These are phyloP conservation scores for Antheraea assamensis DNA, from an alignment of 2,888 invertebrate species.

Conservation along the genomic window DNA sequence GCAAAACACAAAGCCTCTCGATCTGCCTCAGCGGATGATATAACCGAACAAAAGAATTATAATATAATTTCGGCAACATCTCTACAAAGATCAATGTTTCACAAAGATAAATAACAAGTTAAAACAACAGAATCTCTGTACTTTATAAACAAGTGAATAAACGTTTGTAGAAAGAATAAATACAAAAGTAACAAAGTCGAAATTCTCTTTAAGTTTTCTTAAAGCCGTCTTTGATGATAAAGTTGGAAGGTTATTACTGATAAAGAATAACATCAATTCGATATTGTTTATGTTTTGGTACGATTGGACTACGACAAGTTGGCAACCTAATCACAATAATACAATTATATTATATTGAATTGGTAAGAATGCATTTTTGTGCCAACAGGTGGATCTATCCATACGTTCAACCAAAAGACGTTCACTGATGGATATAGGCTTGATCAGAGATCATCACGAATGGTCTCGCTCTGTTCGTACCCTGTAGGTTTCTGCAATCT, in stretches of 20 bases:
- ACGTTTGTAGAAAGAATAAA: conserved; percentile 6
- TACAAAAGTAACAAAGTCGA: conserved; percentile 9
- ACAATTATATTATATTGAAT: not conserved
- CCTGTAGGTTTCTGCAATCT: too few relatives aligned
- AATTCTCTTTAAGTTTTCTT: not conserved
- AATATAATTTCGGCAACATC: not conserved
- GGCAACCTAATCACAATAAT: not conserved
- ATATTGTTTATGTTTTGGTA: not conserved
- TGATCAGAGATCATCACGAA: too few relatives aligned
- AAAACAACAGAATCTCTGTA: not conserved
- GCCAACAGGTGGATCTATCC: too few relatives aligned
- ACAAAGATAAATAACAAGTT: not conserved
- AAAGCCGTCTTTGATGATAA: conserved; percentile 1
- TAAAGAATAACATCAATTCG: not conserved
- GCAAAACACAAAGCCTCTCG: not conserved
- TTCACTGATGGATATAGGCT: too few relatives aligned
- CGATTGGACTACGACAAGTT: not conserved
- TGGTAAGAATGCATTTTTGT: too few relatives aligned
- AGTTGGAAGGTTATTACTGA: not conserved
- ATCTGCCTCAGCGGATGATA: not conserved
- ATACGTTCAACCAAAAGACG: too few relatives aligned
- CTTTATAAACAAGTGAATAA: conserved; percentile 13
- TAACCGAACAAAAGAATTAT: not conserved
- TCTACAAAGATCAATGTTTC: conserved; percentile 6
- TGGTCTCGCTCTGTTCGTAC: too few relatives aligned